phyloP scores from a whole-genome alignment of 2,113 vertebrate species.

The Panurus biarmicus region DNA sequence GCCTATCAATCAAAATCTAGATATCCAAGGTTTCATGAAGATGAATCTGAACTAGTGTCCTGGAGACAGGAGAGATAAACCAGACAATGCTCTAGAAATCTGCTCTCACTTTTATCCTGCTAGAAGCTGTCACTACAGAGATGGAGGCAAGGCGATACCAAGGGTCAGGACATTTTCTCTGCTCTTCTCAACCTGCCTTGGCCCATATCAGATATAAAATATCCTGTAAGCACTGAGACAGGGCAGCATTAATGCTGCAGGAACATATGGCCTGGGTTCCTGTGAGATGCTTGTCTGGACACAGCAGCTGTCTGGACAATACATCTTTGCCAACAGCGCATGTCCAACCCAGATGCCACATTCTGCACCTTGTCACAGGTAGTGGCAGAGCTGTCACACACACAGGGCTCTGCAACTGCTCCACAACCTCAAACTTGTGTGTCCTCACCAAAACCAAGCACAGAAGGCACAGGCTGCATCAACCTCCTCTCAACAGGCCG shows the following conservation, averaged over 20 bases:
- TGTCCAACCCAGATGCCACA: background rate
- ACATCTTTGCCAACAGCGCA: background rate
- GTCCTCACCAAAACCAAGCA: background rate
- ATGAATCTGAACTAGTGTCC: background rate
- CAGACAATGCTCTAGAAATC: background rate
- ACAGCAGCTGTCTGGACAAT: slow-evolving; percentile 17
- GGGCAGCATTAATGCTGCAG: background rate
- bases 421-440: background rate
- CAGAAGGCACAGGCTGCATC: background rate
- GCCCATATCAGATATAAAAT: background rate
- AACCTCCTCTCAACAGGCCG: background rate
- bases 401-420: background rate
- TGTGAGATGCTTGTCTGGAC: background rate
- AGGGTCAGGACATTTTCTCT: background rate
- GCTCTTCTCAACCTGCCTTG: background rate
- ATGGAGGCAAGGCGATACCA: background rate
- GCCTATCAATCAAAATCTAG: background rate
- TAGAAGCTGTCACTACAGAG: background rate
- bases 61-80: background rate
- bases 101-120: background rate
- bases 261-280: background rate
- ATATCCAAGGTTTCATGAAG: background rate
- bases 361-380: background rate
- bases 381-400: background rate
- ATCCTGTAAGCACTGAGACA: background rate